Base-by-base conservation (phyloP, 2,888 invertebrate genomes). In the Lagria hirta region DNA sequence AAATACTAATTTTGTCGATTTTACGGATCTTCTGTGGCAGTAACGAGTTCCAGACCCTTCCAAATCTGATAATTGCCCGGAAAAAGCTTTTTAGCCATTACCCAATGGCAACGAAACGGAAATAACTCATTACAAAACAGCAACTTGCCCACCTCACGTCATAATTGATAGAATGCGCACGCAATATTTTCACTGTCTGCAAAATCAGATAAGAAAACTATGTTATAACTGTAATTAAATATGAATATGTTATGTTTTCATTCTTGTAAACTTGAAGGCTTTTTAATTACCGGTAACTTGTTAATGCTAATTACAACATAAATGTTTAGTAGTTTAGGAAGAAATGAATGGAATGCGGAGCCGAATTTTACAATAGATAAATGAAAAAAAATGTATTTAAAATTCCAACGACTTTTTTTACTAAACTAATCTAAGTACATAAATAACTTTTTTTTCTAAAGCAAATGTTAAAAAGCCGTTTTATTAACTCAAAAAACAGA, bases 51-150 rank as follows among this genome's bases (percentile, higher is more conserved):
- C n/a, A n/a, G n/a, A n/a, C 37, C 30, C 43, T 26, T 15, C 37
- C 16, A 37, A 37, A 36, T 34, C 24, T 38, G 29, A 40, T 47
- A 48, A 50, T 48, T 50, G 34, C 36, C 43, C 44, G 50, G 50
- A 48, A 50, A 48, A 48, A 37, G 50, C 28, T 37, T 28, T 48
- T 48, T 37, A 44, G 43, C 34, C 30, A 28, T 16, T 34, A 43
- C 28, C 49, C 51, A 49, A 51, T 49, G 16, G 51, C 38, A 49
- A 49, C 41, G 41, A 46, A 51, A 51, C 51, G 51, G 51, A 51
- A 51, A 51, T 51, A 28, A 42, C 24, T 28, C 32, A 48, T 50
- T 50, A 50, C 41, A 34, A 20, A n/a, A 32, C 30, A 18, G n/a
- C 26, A 14, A 43, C 38, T 36, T 34, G 29, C 34, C 41, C 46